Percentiles rank a stretch among this genome's conserved stretches.
These are phyloP conservation scores for Cisticola juncidis DNA, from an alignment of 2,113 vertebrate species.

Conservation along the genomic window DNA sequence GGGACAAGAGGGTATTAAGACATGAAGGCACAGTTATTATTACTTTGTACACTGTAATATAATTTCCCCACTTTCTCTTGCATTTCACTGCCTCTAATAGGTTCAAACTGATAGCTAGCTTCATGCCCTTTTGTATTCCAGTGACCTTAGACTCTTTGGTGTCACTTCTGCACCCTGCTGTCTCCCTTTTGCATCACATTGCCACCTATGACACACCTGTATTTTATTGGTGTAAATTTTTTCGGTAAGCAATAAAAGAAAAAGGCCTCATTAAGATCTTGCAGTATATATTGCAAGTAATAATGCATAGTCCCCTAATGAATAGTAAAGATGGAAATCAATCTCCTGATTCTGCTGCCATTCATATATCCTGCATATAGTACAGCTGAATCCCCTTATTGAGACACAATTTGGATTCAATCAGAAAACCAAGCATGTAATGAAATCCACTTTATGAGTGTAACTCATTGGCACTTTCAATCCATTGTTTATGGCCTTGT, in stretches of 20 bases:
- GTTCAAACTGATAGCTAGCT: constrained; percentile 3
- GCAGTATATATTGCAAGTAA: constrained; percentile 70
- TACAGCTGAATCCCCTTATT: constrained; percentile 39
- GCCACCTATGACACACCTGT: background rate
- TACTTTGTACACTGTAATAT: constrained; percentile 73
- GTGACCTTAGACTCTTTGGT: background rate
- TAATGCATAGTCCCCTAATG: constrained; percentile 69
- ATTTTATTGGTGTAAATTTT: background rate
- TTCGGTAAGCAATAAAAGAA: constrained; percentile 57
- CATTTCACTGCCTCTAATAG: constrained; percentile 39
- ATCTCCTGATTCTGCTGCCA: constrained; percentile 55
- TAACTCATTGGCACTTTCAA: background rate
- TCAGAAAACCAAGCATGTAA: constrained; percentile 9
- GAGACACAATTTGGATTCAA: constrained; percentile 37
- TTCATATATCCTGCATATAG: constrained; percentile 42
- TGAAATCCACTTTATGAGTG: background rate
- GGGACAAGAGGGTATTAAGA: constrained; percentile 84
- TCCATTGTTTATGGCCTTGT: background rate
- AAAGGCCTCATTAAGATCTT: constrained; percentile 59
- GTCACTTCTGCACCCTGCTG: background rate
- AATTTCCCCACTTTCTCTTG: constrained; percentile 58
- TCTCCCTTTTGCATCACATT: background rate
- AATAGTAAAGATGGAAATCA: constrained; percentile 74
- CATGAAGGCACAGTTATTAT: constrained; percentile 77
- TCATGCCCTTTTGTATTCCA: background rate